These are phyloP conservation scores for Anguilla anguilla DNA, from an alignment of 2,797 vertebrate species.

Conservation along the genomic window DNA sequence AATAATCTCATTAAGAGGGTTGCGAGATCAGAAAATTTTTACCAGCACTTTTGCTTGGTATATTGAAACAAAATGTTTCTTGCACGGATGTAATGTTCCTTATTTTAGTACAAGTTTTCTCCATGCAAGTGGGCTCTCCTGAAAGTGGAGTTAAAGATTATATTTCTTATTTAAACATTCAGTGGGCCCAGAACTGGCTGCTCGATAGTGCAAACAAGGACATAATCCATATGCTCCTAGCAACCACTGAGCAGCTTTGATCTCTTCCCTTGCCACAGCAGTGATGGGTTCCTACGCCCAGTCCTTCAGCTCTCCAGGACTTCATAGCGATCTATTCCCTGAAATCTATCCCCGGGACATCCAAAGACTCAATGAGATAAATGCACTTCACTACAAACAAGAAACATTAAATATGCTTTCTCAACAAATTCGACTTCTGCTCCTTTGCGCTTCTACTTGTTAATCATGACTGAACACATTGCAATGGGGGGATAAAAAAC, in stretches of 20 bases:
- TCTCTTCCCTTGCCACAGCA: slow-evolving; percentile 21
- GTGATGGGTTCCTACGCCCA: not conserved
- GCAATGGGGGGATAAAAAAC: not conserved
- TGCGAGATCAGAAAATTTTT: too few relatives aligned
- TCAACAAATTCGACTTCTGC: not conserved
- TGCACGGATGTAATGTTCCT: too few relatives aligned
- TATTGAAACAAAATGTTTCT: too few relatives aligned
- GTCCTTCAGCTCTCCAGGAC: not conserved
- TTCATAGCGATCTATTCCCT: slow-evolving; percentile 12
- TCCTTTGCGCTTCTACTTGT: not conserved
- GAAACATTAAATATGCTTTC: not conserved
- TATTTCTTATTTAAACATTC: slow-evolving; percentile 11
- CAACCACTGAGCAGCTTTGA: slow-evolving; percentile 42
- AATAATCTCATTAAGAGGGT: not conserved
- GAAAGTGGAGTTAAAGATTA: not conserved
- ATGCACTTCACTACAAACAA: not conserved
- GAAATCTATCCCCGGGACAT: not conserved
- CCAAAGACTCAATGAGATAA: not conserved
- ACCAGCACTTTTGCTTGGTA: not conserved
- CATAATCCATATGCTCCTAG: slow-evolving; percentile 40
- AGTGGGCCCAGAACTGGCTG: not conserved
- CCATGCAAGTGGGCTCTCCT: not conserved
- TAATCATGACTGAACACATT: not conserved
- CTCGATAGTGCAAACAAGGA: slow-evolving; percentile 20
- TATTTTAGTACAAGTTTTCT: too few relatives aligned